A percentile compares a stretch with the other conserved stretches of the same genome.
These are phyloP conservation scores for Torymus tubicola DNA, from an alignment of 2,888 invertebrate species.

Conservation along the genomic window DNA sequence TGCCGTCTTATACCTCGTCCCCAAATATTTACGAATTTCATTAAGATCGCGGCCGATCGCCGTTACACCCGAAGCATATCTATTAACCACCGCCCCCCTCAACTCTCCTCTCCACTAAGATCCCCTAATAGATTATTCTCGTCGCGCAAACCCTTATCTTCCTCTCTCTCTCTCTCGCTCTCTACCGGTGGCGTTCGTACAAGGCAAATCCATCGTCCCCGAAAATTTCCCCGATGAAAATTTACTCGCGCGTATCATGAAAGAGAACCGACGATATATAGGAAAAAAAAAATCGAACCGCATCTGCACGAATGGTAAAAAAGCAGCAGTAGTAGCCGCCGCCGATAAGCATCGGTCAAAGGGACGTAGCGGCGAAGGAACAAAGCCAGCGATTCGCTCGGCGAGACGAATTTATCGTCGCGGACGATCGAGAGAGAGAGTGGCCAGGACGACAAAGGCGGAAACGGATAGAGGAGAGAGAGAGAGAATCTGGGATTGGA, in stretches of 20 bases:
- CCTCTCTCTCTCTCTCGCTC: not conserved
- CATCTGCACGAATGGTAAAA: no score
- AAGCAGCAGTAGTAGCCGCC: no score
- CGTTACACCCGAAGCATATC: no score
- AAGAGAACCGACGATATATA: no score
- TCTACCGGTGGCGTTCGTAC: not conserved
- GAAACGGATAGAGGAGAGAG: constrained; percentile 1
- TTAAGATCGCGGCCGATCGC: not conserved
- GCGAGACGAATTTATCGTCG: constrained; percentile 54
- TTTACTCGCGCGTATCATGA: not conserved
- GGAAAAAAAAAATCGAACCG: no score
- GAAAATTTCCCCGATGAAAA: no score
- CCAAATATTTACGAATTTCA: not conserved
- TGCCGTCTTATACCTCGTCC: no score
- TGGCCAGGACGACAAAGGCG: constrained; percentile 9
- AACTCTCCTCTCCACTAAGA: no score
- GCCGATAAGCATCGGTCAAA: not conserved
- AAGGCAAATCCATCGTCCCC: no score
- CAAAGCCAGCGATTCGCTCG: constrained; percentile 9
- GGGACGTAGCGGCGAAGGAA: not conserved
- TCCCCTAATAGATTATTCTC: not conserved
- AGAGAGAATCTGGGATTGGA: not conserved
- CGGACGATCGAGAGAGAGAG: constrained; percentile 29
- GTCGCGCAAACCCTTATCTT: not conserved
- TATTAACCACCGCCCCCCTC: no score